These are phyloP conservation scores for Antedon bifida DNA, from an alignment of 35 echinoderm and acorn worm genomes.

Conservation along the genomic window DNA sequence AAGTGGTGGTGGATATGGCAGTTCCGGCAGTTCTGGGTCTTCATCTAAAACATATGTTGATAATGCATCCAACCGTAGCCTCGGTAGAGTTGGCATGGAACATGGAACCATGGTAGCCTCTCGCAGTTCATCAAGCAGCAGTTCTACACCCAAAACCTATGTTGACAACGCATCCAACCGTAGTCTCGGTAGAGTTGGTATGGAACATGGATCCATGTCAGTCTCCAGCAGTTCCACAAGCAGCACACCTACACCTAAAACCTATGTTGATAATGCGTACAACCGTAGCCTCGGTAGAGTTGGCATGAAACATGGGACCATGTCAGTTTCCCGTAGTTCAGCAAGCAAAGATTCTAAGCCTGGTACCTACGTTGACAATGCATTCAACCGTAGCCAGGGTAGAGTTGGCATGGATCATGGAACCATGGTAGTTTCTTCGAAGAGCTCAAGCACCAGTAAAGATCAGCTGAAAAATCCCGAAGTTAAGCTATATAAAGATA, in stretches of 20 bases:
- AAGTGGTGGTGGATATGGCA: not conserved
- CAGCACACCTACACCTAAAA: not conserved
- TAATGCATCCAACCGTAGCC: constrained; percentile 11
- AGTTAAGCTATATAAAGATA: constrained; percentile 2
- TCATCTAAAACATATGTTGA: not conserved
- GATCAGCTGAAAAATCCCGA: not conserved
- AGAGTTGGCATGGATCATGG: constrained; percentile 14
- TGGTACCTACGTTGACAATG: constrained; percentile 24
- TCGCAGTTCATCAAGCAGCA: not conserved
- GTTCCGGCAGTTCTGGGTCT: not conserved
- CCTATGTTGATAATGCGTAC: constrained; percentile 6
- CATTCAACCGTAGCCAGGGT: constrained; percentile 30
- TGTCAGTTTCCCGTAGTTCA: not conserved
- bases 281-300: constrained; percentile 7
- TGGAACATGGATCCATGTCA: constrained; percentile 12
- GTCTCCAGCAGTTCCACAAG: constrained; percentile 1
- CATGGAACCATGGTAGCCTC: constrained; percentile 16
- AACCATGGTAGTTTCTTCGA: constrained; percentile 5
- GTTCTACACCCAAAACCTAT: not conserved
- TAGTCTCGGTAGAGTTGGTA: constrained; percentile 10
- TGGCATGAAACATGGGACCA: not conserved
- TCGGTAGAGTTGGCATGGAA: constrained; percentile 17
- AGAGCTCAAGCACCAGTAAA: not conserved
- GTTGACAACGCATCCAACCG: constrained; percentile 20
- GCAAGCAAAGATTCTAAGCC: not conserved